Percentiles rank a stretch among this genome's conserved stretches.
These are phyloP conservation scores for Petrocephalus zakoni DNA, from an alignment of 2,113 vertebrate genomes.

Conservation along the genomic window DNA sequence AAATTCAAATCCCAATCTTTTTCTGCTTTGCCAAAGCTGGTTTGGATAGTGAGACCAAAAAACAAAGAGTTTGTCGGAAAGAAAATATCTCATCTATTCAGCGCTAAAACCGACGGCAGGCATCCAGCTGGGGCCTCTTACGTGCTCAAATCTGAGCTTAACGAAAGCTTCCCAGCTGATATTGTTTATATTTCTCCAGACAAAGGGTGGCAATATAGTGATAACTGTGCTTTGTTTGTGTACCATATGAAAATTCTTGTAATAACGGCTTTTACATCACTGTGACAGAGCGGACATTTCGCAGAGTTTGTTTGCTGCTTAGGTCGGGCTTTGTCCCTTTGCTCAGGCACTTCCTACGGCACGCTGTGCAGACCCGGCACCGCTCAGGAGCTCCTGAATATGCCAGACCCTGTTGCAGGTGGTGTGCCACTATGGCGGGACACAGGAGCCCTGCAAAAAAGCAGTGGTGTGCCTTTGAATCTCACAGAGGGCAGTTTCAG, in stretches of 20 bases:
- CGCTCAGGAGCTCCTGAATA: neutral
- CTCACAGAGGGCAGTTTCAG: slow-evolving; percentile 3
- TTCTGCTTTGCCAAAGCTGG: slow-evolving; percentile 44
- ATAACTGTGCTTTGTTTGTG: slow-evolving; percentile 48
- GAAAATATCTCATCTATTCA: slow-evolving; percentile 59
- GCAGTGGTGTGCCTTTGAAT: neutral
- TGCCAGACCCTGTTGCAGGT: neutral
- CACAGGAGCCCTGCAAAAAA: neutral
- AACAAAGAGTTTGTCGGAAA: slow-evolving; percentile 51
- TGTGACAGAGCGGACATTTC: slow-evolving; percentile 35
- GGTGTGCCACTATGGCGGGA: neutral
- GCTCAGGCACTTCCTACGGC: neutral
- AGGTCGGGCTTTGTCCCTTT: slow-evolving; percentile 35
- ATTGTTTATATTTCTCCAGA: slow-evolving; percentile 48
- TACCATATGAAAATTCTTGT: slow-evolving; percentile 47
- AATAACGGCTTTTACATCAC: slow-evolving; percentile 45
- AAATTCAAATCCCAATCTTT: slow-evolving; percentile 50
- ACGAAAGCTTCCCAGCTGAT: slow-evolving; percentile 51
- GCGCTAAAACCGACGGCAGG: slow-evolving; percentile 38
- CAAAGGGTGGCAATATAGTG: slow-evolving; percentile 52
- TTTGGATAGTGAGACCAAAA: slow-evolving; percentile 57
- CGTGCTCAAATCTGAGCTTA: slow-evolving; percentile 65
- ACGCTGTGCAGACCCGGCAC: neutral
- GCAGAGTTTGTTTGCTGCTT: slow-evolving; percentile 37
- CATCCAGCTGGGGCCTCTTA: slow-evolving; percentile 40